Evolutionary conservation across 1,140 invertebrate species (phyloP).

Genomic region (Drosophila pseudoananassae): DNA sequence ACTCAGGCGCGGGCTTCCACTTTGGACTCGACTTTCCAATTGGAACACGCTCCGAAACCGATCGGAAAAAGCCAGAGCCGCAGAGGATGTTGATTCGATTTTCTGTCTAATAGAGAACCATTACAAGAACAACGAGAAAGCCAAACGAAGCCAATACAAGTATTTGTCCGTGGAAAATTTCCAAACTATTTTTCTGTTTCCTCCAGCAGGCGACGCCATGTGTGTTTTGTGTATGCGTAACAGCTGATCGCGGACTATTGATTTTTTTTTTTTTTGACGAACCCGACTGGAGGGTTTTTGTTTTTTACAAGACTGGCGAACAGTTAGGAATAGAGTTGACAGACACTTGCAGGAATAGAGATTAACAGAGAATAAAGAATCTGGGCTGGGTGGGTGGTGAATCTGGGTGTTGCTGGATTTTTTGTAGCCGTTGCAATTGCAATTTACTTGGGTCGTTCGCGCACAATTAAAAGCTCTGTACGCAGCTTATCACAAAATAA

Average conservation of each 20-base stretch:
- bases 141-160: conserved; percentile 16
- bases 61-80: conserved; percentile 29
- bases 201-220: conserved; percentile 32
- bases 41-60: conserved; percentile 54
- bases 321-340: not conserved
- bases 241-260: conserved; percentile 69
- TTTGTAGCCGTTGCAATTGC: conserved; percentile 19
- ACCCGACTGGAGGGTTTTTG: conserved; percentile 2
- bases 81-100: conserved; percentile 27
- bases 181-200: conserved; percentile 47
- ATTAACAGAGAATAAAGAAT: conserved; percentile 8
- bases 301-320: conserved; percentile 8
- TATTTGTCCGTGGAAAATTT: conserved; percentile 67
- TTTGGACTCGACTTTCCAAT: conserved; percentile 65
- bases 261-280: conserved; percentile 36
- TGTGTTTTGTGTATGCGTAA: conserved; percentile 45
- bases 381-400: too few relatives aligned
- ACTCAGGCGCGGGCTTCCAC: conserved; percentile 54
- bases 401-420: conserved; percentile 1
- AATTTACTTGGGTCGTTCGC: conserved; percentile 41
- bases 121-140: conserved; percentile 36
- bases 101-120: conserved; percentile 17
- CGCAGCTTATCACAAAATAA: conserved; percentile 64
- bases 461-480: conserved; percentile 64
- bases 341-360: conserved; percentile 29